Base-by-base conservation (phyloP, 1,140 invertebrate genomes). In the Ceratina calcarata region DNA sequence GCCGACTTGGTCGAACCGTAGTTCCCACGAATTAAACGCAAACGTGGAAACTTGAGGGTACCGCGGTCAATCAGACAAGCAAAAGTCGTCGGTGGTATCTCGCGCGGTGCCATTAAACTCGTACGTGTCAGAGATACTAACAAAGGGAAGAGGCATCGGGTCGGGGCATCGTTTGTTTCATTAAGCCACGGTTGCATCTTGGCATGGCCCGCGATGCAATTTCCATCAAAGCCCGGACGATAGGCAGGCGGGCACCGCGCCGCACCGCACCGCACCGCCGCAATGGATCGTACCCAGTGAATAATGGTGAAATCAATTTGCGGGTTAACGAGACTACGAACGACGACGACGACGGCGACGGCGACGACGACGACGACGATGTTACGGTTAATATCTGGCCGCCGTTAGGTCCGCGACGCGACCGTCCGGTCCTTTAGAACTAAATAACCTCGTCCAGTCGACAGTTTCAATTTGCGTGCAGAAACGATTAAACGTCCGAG, bases 251-350 rank as follows among this genome's bases (percentile, higher is more conserved):
- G 37, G 37, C 6, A n/a, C n/a, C n/a, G n/a, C n/a, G n/a, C n/a
- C n/a, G 32, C 71, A 62, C 2, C 45, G 60, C 7, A 69, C 69
- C 66, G 65, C 27, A 8, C 37, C 37, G 37, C 37, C 10, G 10
- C 37, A 10, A 10, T 45, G 37, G 37, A 45, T 45, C 37, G 37
- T 15, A 32, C 27, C 27, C 58, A 49, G 16, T 37, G 67, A 78
- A 78, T 78, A 78, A 78, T 71, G 55, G 55, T 12, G 51, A 64
- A 78, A 72, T 78, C 76, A 72, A 78, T 78, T 78, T 78, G 60
- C 76, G 20, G 32, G 45, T 45, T 71, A 78, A 78, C 76, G 76
- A 78, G 76, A 78, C 37, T 72, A 37, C 58, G 27, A 32, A 78
- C 37, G 64, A 37, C 58, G 27, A 32, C 27, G 1, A 32, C 27